Evolutionary conservation across 2,888 invertebrate genomes (phyloP), one percentile per base, ranked within the genome.

Genomic region (Atethmia centrago): DNA sequence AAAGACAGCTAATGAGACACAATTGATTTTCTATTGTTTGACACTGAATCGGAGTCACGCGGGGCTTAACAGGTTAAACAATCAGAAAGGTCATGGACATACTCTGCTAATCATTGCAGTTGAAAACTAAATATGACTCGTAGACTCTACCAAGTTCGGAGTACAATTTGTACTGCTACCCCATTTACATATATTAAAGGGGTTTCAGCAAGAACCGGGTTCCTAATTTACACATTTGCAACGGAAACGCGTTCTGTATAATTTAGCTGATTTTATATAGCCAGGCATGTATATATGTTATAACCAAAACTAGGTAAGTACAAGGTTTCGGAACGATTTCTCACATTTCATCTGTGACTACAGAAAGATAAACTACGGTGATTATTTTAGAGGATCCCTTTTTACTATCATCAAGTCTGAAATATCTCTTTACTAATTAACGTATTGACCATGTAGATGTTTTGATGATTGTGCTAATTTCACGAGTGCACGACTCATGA

Each of bases 21-120:
- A n/a, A n/a, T n/a, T n/a, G n/a, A n/a, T n/a, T n/a, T n/a, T n/a
- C n/a, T n/a, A n/a, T n/a, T n/a, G n/a, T n/a, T n/a, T n/a, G n/a
- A n/a, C n/a, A n/a, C n/a, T n/a, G n/a, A n/a, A n/a, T n/a, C n/a
- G n/a, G n/a, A n/a, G n/a, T n/a, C n/a, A n/a, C n/a, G n/a, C n/a
- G n/a, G n/a, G n/a, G n/a, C n/a, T n/a, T n/a, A n/a, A n/a, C n/a
- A n/a, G n/a, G n/a, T n/a, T n/a, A n/a, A 68, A 76, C 76, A 80
- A 76, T 82, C 40, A 70, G 45, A 28, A 58, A 63, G 16, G 55
- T n/a, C n/a, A n/a, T n/a, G n/a, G n/a, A n/a, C n/a, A 62, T 47
- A 74, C 40, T 69, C 21, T 21, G 25, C 58, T 68, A 64, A 75
- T 72, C 59, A 78, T 51, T 65, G 16, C 16, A 53, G n/a, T 40